phyloP scores from a whole-genome alignment of 2,888 invertebrate genomes.

The Axea sp. region DNA sequence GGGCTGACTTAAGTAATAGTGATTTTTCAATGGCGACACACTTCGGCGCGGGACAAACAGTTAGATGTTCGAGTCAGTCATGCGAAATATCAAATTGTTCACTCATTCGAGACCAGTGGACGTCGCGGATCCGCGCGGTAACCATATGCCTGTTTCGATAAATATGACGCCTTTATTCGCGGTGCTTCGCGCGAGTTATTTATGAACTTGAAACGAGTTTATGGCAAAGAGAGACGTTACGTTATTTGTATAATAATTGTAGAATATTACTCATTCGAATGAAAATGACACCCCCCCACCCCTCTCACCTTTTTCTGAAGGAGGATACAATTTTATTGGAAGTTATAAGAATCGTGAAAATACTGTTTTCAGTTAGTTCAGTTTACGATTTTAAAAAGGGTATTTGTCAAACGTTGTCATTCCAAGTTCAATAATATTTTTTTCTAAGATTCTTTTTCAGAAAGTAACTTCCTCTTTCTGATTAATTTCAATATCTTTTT shows the following conservation, averaged over 20 bases:
- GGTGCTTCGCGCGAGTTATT: background rate
- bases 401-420: too few relatives aligned
- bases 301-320: too few relatives aligned
- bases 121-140: slow-evolving; percentile 6
- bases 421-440: too few relatives aligned
- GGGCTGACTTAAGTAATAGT: slow-evolving; percentile 28
- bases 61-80: slow-evolving; percentile 48
- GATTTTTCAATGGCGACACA: slow-evolving; percentile 50
- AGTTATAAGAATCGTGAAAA: too few relatives aligned
- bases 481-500: too few relatives aligned
- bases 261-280: too few relatives aligned
- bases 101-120: slow-evolving; percentile 23
- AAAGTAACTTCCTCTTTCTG: too few relatives aligned
- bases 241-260: slow-evolving; percentile 11
- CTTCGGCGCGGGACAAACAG: slow-evolving; percentile 37
- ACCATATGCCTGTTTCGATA: slow-evolving; percentile 25
- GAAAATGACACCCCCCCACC: too few relatives aligned
- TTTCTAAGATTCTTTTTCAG: too few relatives aligned
- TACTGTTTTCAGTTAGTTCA: too few relatives aligned
- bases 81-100: slow-evolving; percentile 58
- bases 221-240: background rate
- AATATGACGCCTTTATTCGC: slow-evolving; percentile 21
- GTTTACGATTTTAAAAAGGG: too few relatives aligned
- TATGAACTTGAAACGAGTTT: slow-evolving; percentile 9
- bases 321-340: too few relatives aligned